These are phyloP conservation scores for Hydrotaea diabolus DNA, from an alignment of 2,888 invertebrate species.

Conservation along the genomic window DNA sequence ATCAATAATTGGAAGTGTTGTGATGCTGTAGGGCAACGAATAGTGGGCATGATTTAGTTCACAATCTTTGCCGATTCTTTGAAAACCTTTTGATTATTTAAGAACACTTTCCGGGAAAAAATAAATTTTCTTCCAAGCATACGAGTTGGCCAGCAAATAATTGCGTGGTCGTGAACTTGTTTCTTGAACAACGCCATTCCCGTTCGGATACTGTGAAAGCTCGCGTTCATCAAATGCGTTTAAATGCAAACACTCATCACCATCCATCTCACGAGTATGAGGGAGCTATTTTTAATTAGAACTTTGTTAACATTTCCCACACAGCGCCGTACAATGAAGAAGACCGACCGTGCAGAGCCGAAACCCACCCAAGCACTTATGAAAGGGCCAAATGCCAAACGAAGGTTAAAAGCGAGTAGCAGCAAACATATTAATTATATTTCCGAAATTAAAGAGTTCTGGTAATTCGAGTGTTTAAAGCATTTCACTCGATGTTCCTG, in stretches of 20 bases:
- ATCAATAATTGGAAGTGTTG: too few relatives aligned
- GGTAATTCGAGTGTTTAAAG: neutral
- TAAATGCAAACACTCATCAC: neutral
- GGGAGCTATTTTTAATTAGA: constrained; percentile 26
- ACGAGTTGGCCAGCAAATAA: neutral
- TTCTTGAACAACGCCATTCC: neutral
- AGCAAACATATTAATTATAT: neutral
- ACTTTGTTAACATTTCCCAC: constrained; percentile 12
- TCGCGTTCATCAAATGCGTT: neutral
- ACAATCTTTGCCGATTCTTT: too few relatives aligned
- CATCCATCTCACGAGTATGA: neutral
- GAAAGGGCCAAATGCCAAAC: neutral
- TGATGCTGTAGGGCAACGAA: too few relatives aligned
- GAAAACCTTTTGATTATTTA: too few relatives aligned
- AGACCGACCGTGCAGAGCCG: neutral
- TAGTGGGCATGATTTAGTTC: too few relatives aligned
- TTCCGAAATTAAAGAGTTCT: neutral
- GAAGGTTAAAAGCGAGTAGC: neutral
- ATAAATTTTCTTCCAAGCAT: too few relatives aligned
- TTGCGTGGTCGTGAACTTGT: neutral
- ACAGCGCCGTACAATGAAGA: neutral
- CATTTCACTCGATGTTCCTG: neutral
- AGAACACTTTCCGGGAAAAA: too few relatives aligned
- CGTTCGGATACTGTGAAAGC: neutral
- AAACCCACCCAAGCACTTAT: neutral